Evolutionary conservation across 2,888 invertebrate genomes (phyloP).

Genomic region (Melanotus villosus): DNA sequence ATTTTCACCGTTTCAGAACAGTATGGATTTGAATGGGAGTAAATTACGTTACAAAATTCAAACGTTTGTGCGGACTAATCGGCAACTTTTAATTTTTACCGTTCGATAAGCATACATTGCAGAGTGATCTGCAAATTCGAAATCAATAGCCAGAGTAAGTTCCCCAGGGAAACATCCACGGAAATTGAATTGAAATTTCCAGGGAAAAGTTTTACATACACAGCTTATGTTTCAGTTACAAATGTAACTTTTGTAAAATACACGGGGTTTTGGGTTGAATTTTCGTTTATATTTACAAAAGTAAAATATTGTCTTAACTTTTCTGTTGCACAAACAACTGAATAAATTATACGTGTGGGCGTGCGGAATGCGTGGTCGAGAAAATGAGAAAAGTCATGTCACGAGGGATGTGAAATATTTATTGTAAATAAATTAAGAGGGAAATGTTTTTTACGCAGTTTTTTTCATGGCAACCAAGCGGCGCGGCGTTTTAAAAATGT

Average conservation of each 20-base stretch:
- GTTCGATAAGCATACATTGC: not conserved
- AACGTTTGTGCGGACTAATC: not conserved
- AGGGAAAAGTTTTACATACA: conserved; percentile 3
- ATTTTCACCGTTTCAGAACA: no score
- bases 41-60: not conserved
- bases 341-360: not conserved
- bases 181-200: conserved; percentile 25
- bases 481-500: no score
- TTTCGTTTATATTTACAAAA: not conserved
- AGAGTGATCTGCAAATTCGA: conserved; percentile 5
- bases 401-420: no score
- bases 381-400: no score
- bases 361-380: not conserved
- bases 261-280: not conserved
- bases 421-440: no score
- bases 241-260: conserved; percentile 7
- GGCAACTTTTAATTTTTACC: conserved; percentile 11
- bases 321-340: not conserved
- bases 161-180: conserved; percentile 9
- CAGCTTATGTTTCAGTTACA: conserved; percentile 3
- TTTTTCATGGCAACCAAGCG: no score
- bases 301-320: conserved; percentile 5
- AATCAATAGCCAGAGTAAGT: conserved; percentile 4
- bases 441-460: no score
- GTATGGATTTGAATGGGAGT: no score